Evolutionary conservation across 2,888 invertebrate genomes (phyloP).

Genomic region (Agrochola litura): DNA sequence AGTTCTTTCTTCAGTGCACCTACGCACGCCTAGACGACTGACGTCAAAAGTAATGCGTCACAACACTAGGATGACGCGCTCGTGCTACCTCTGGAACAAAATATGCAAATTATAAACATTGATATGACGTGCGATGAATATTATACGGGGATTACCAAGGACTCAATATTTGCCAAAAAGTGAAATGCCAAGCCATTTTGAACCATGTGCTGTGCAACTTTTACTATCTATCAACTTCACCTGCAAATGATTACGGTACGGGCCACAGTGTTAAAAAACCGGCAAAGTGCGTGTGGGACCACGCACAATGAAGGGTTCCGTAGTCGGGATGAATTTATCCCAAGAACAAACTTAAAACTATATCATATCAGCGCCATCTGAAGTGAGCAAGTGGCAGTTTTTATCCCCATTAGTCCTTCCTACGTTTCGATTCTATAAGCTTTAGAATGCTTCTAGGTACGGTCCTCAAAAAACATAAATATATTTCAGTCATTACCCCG

Average conservation of each 20-base stretch:
- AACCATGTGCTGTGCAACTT: slow-evolving; percentile 5
- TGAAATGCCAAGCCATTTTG: slow-evolving; percentile 17
- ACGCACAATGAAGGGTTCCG: too few relatives aligned
- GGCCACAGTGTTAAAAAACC: background rate
- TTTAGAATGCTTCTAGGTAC: background rate
- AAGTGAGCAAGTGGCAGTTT: too few relatives aligned
- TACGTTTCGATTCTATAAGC: background rate
- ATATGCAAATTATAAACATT: slow-evolving; percentile 9
- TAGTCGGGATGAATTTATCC: too few relatives aligned
- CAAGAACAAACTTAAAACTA: too few relatives aligned
- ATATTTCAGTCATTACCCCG: slow-evolving; percentile 33
- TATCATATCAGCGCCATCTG: too few relatives aligned
- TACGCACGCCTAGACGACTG: background rate
- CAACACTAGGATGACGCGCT: background rate
- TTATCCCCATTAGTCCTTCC: too few relatives aligned
- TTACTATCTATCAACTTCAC: slow-evolving; percentile 9
- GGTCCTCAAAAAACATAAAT: background rate
- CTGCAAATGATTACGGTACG: background rate
- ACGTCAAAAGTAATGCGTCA: slow-evolving; percentile 17
- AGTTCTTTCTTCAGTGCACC: background rate
- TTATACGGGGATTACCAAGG: background rate
- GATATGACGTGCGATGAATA: background rate
- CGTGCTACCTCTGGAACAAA: slow-evolving; percentile 24
- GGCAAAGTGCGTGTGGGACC: too few relatives aligned
- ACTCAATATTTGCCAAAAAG: slow-evolving; percentile 1